These are phyloP conservation scores for Asobara japonica DNA, from an alignment of 1,140 invertebrate species.

Conservation along the genomic window DNA sequence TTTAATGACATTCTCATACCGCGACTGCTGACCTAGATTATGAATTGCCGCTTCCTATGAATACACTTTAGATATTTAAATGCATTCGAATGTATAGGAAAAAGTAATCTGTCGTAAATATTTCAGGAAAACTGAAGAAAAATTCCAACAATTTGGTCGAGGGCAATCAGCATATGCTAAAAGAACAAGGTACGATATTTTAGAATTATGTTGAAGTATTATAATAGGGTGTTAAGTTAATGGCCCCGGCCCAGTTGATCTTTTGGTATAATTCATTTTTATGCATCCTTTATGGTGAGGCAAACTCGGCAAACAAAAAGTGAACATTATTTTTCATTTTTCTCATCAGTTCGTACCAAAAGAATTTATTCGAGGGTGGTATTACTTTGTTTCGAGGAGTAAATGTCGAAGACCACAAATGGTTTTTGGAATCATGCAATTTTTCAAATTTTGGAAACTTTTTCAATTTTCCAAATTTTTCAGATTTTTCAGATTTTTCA, in stretches of 20 bases:
- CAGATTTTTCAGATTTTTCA: too few relatives aligned
- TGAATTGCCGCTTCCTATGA: too few relatives aligned
- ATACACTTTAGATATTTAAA: background rate
- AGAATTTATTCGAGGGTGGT: too few relatives aligned
- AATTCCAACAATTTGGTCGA: constrained; percentile 60
- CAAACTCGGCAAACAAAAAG: background rate
- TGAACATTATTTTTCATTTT: constrained; percentile 26
- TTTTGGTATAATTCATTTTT: constrained; percentile 34
- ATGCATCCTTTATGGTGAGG: background rate
- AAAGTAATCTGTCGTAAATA: background rate
- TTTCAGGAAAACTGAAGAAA: constrained; percentile 61
- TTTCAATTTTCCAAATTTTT: too few relatives aligned
- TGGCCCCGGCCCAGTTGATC: constrained; percentile 20
- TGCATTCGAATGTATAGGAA: background rate
- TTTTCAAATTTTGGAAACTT: too few relatives aligned
- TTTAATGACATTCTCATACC: too few relatives aligned
- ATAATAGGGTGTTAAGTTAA: constrained; percentile 20
- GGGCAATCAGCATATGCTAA: constrained; percentile 62
- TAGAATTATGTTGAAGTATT: constrained; percentile 17
- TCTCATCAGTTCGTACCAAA: background rate
- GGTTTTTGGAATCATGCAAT: too few relatives aligned
- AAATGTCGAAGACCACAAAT: too few relatives aligned
- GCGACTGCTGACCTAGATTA: too few relatives aligned
- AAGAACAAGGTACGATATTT: constrained; percentile 56
- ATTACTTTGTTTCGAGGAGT: too few relatives aligned